phyloP scores from a whole-genome alignment of 2,888 invertebrate genomes.

The Hypomecis punctinalis region DNA sequence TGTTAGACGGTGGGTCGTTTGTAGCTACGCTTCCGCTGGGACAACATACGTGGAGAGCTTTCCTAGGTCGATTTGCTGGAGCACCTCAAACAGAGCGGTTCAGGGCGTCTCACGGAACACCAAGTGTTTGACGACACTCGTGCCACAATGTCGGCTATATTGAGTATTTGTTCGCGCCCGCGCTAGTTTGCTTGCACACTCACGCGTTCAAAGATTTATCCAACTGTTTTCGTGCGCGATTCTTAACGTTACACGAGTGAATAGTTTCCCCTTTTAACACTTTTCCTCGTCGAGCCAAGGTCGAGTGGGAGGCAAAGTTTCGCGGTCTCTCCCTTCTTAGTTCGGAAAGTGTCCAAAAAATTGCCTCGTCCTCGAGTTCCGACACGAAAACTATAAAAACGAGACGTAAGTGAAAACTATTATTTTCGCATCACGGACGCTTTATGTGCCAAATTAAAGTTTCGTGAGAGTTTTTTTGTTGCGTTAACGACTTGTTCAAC shows the following conservation, averaged over 20 bases:
- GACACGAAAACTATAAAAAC: constrained; percentile 51
- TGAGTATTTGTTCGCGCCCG: constrained; percentile 60
- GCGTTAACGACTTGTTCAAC: constrained; percentile 58
- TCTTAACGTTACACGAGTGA: constrained; percentile 30
- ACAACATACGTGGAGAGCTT: constrained; percentile 52
- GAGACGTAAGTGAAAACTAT: constrained; percentile 55
- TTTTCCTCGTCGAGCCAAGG: constrained; percentile 36
- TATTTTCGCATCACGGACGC: constrained; percentile 54
- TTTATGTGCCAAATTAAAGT: constrained; percentile 60
- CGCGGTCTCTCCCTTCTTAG: constrained; percentile 29
- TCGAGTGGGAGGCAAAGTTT: constrained; percentile 27
- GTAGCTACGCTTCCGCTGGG: constrained; percentile 30
- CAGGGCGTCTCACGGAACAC: constrained; percentile 55
- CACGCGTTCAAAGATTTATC: constrained; percentile 61
- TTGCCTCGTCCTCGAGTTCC: constrained; percentile 46
- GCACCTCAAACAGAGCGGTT: constrained; percentile 67
- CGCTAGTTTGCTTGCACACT: constrained; percentile 58
- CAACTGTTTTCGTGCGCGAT: constrained; percentile 46
- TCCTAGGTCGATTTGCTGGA: constrained; percentile 65
- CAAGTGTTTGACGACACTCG: constrained; percentile 69
- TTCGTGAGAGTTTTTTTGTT: constrained; percentile 52
- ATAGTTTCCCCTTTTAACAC: constrained; percentile 37
- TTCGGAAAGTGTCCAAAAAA: constrained; percentile 46
- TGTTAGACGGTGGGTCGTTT: constrained; percentile 12
- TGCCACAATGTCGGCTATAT: constrained; percentile 60